Conservation (phyloP, 2,888 invertebrate species). For the Cryptocephalus moraei region DNA sequence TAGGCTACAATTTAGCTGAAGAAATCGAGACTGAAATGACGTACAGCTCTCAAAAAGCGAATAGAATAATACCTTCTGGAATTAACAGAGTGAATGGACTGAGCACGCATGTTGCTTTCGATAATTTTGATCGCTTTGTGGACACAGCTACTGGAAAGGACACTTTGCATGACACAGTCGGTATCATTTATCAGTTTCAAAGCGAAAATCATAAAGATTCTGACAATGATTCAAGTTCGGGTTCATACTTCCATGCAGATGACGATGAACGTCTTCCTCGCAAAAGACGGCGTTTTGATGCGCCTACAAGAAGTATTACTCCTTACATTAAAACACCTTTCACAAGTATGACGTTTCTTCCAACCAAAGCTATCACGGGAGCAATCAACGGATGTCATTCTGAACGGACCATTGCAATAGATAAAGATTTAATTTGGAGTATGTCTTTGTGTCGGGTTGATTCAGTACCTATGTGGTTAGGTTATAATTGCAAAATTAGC, state of each 20-base stretch:
- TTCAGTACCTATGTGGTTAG: no score
- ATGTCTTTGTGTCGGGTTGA: no score
- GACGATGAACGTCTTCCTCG: constrained; percentile 5
- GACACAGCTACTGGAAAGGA: no score
- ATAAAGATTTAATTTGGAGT: constrained; percentile 18
- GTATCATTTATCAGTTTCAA: constrained; percentile 22
- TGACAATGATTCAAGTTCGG: constrained; percentile 7
- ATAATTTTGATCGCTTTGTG: no score
- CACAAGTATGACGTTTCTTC: constrained; percentile 4
- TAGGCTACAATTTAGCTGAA: constrained; percentile 23
- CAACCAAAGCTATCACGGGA: neutral
- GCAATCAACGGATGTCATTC: neutral
- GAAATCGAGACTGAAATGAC: constrained; percentile 24
- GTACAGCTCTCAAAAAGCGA: constrained; percentile 9
- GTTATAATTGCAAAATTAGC: constrained; percentile 17
- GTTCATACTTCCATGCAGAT: neutral
- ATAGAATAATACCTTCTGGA: constrained; percentile 19
- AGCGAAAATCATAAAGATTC: constrained; percentile 9
- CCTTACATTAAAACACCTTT: constrained; percentile 4
- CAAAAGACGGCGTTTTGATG: constrained; percentile 12
- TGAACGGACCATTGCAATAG: constrained; percentile 8
- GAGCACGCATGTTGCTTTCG: constrained; percentile 23
- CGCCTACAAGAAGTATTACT: neutral
- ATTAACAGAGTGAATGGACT: constrained; percentile 12
- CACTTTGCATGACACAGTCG: no score